A percentile compares a stretch with the other conserved stretches of the same genome.
These are phyloP conservation scores for Ctenoplectra terminalis DNA, from an alignment of 1,140 invertebrate genomes.

Conservation along the genomic window DNA sequence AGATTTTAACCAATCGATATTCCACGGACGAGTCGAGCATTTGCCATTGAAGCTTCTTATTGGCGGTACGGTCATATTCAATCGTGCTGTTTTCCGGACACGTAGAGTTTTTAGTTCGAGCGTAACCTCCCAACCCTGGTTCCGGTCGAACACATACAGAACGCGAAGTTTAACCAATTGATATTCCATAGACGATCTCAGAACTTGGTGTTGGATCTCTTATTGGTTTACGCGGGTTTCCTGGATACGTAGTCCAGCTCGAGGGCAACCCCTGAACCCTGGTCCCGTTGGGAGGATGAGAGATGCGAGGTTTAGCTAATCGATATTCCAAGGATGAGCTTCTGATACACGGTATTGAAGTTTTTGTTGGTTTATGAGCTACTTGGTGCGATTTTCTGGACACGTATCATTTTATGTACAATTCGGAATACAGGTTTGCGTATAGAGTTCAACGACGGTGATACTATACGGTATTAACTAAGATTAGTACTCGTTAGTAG, in stretches of 20 bases:
- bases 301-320: not conserved
- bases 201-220: not conserved
- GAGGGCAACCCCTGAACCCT: not conserved
- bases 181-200: constrained; percentile 10
- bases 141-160: not conserved
- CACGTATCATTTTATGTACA: too few relatives aligned
- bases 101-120: not conserved
- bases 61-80: not conserved
- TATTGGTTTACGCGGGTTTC: constrained; percentile 2
- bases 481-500: not conserved
- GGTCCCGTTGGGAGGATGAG: not conserved
- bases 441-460: too few relatives aligned
- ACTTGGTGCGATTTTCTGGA: not conserved
- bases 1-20: constrained; percentile 25
- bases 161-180: not conserved
- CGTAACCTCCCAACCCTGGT: constrained; percentile 15
- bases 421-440: too few relatives aligned
- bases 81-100: not conserved
- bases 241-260: not conserved
- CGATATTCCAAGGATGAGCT: not conserved
- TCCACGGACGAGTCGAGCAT: constrained; percentile 7
- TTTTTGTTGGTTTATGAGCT: constrained; percentile 3
- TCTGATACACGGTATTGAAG: not conserved
- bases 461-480: too few relatives aligned
- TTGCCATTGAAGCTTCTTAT: constrained; percentile 6